phyloP scores from a whole-genome alignment of 2,113 vertebrate species.

The Conger conger region DNA sequence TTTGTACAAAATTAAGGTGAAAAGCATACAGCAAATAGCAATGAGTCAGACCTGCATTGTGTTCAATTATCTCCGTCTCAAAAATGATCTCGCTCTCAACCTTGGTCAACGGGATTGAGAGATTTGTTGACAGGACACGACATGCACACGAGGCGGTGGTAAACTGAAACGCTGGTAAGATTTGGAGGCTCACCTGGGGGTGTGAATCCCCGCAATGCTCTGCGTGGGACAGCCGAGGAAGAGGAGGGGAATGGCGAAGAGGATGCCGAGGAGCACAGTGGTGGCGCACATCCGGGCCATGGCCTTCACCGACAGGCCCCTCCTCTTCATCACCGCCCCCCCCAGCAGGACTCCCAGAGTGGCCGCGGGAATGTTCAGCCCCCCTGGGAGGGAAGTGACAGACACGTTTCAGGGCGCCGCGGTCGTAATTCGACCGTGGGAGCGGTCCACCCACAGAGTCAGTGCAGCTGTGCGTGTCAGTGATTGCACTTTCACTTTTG shows the following conservation, averaged over 20 bases:
- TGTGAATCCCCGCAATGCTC: constrained; percentile 60
- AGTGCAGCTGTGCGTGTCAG: background rate
- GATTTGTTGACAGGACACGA: background rate
- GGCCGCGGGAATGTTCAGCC: constrained; percentile 73
- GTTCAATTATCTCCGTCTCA: too few species aligned
- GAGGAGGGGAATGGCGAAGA: constrained; percentile 73
- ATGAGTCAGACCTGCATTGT: too few species aligned
- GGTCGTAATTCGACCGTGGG: too few species aligned
- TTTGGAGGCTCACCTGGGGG: constrained; percentile 35
- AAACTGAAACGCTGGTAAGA: background rate
- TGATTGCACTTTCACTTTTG: background rate
- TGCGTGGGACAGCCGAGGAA: constrained; percentile 86
- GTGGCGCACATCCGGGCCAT: constrained; percentile 70
- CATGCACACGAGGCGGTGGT: background rate
- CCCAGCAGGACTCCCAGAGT: constrained; percentile 83
- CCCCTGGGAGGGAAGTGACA: constrained; percentile 59
- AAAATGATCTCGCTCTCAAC: too few species aligned
- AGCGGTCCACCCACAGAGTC: too few species aligned
- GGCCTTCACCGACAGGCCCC: constrained; percentile 66
- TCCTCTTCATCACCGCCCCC: constrained; percentile 76
- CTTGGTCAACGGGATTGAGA: too few species aligned
- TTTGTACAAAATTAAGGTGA: too few species aligned
- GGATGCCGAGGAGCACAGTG: constrained; percentile 62
- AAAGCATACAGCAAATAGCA: too few species aligned
- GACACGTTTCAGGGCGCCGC: background rate